Conservation (phyloP, 2,797 vertebrate genomes). For the Falco columbarius region DNA sequence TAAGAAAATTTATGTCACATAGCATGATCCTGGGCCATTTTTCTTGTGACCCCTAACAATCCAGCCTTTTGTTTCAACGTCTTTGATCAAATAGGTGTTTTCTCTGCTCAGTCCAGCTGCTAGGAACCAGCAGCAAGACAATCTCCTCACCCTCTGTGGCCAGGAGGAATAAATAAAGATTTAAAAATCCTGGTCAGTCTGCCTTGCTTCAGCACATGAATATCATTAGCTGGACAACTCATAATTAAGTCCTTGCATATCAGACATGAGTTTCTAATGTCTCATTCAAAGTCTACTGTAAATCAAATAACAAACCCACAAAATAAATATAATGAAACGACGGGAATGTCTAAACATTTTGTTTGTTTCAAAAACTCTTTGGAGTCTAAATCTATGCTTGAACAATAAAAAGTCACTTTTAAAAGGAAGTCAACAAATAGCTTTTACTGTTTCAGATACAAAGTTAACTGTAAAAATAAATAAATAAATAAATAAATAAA, state of each 20-base stretch:
- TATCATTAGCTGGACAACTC: neutral
- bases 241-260: neutral
- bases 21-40: neutral
- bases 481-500: conserved; percentile 4
- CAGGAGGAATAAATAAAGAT: neutral
- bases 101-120: neutral
- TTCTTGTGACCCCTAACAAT: neutral
- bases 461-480: conserved; percentile 44
- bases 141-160: neutral
- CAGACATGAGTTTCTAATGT: neutral
- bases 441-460: conserved; percentile 48
- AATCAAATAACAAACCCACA: neutral
- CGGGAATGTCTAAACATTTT: neutral
- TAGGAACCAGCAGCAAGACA: neutral
- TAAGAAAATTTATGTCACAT: neutral
- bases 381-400: conserved; percentile 9
- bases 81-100: neutral
- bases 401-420: conserved; percentile 50
- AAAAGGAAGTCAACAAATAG: conserved; percentile 62
- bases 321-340: neutral
- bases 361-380: neutral
- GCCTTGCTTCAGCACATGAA: neutral
- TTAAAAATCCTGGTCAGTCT: neutral
- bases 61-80: neutral
- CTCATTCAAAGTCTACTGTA: neutral